Percentiles rank a stretch among this genome's conserved stretches.
Evolutionary conservation across 2,888 invertebrate species (phyloP).

Genomic region (Elegia similella): DNA sequence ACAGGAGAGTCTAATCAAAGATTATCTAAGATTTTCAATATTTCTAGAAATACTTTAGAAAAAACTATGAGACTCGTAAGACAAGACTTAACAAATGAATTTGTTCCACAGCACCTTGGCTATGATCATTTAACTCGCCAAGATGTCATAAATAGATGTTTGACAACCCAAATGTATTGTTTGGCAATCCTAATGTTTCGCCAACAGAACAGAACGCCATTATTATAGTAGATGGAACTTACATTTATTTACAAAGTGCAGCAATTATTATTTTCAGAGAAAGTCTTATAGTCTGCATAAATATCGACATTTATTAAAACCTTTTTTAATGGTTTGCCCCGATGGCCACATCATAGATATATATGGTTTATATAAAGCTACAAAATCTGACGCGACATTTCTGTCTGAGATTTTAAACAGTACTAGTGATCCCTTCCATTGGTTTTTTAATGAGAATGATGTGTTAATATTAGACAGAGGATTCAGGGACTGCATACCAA

Average conservation of each 20-base stretch:
- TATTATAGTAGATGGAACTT: neutral
- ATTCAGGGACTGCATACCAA: conserved; percentile 5
- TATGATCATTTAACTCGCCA: neutral
- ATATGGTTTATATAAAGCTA: neutral
- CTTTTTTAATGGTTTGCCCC: conserved; percentile 3
- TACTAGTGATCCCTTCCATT: neutral
- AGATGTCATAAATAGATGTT: neutral
- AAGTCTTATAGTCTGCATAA: conserved; percentile 1
- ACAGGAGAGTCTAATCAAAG: neutral
- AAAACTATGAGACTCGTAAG: neutral
- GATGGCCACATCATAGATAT: neutral
- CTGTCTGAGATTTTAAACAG: conserved; percentile 1
- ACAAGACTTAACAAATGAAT: neutral
- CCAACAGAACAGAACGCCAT: neutral
- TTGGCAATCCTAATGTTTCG: neutral
- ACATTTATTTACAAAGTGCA: neutral
- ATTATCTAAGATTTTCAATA: conserved; percentile 1
- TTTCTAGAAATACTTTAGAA: neutral
- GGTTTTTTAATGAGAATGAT: conserved; percentile 8
- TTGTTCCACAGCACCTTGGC: neutral
- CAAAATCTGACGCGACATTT: neutral
- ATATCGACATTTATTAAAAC: neutral
- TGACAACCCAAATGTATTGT: conserved; percentile 2
- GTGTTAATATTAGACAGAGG: conserved; percentile 13
- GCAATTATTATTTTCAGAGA: conserved; percentile 8